Percentiles rank a stretch among this genome's conserved stretches.
phyloP scores from a whole-genome alignment of 1,140 invertebrate genomes.

The Drosophila repleta region DNA sequence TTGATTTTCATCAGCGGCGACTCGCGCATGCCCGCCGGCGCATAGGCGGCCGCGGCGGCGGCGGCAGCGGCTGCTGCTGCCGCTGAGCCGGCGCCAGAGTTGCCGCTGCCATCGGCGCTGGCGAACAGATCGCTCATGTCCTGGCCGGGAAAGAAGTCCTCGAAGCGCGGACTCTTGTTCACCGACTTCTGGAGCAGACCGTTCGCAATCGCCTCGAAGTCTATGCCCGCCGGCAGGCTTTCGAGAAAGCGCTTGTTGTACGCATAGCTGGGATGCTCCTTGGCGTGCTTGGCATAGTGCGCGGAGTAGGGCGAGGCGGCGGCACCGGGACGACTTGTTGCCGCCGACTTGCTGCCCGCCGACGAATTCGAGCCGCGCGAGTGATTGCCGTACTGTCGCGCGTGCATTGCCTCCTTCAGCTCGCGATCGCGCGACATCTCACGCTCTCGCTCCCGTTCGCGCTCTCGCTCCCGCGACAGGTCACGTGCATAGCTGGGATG shows the following conservation, averaged over 20 bases:
- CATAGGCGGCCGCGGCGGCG: slow-evolving; percentile 59
- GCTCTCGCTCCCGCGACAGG: slow-evolving; percentile 60
- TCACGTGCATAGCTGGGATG: slow-evolving; percentile 74
- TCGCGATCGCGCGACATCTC: slow-evolving; percentile 70
- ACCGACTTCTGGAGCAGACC: slow-evolving; percentile 79
- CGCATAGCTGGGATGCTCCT: slow-evolving; percentile 66
- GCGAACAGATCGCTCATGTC: slow-evolving; percentile 87
- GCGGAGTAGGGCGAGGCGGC: slow-evolving; percentile 22
- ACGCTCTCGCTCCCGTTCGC: slow-evolving; percentile 67
- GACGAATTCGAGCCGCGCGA: slow-evolving; percentile 70
- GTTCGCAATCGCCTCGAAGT: slow-evolving; percentile 79
- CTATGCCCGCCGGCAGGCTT: slow-evolving; percentile 76
- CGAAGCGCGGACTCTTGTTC: slow-evolving; percentile 82
- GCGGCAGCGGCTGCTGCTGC: slow-evolving; percentile 56
- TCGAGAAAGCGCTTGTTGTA: slow-evolving; percentile 80
- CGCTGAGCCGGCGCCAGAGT: slow-evolving; percentile 86
- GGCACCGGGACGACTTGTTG: slow-evolving; percentile 17
- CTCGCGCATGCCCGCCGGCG: slow-evolving; percentile 53
- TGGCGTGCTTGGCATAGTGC: slow-evolving; percentile 67
- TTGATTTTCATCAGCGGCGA: slow-evolving; percentile 82
- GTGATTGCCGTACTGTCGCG: slow-evolving; percentile 76
- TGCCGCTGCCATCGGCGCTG: slow-evolving; percentile 86
- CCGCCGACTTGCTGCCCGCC: slow-evolving; percentile 43
- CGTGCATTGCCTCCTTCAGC: slow-evolving; percentile 68
- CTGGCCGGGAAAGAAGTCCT: slow-evolving; percentile 84